These are phyloP conservation scores for Drosophila picticornis DNA, from an alignment of 2,888 invertebrate genomes.

Conservation along the genomic window DNA sequence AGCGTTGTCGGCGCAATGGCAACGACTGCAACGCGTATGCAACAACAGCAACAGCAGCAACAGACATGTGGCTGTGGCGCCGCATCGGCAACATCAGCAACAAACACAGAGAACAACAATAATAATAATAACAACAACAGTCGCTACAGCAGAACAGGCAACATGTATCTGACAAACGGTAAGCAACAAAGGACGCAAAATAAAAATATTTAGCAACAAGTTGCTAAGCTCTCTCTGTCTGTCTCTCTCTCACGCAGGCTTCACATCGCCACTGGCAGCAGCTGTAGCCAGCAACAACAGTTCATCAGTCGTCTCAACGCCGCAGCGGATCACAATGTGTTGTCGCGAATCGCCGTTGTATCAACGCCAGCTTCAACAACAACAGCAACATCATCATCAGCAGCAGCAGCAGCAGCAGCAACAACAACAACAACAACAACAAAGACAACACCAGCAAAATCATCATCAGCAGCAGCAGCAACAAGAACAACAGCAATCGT, in stretches of 20 bases:
- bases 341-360: conserved; percentile 43
- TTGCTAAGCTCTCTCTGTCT: conserved; percentile 33
- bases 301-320: conserved; percentile 65
- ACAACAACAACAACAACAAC: conserved; percentile 30
- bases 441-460: conserved; percentile 43
- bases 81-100: conserved; percentile 44
- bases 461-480: conserved; percentile 40
- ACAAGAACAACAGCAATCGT: conserved; percentile 40
- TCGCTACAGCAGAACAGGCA: conserved; percentile 50
- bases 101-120: conserved; percentile 45
- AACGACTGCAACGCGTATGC: conserved; percentile 53
- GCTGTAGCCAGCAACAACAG: conserved; percentile 77
- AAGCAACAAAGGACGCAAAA: conserved; percentile 27
- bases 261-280: conserved; percentile 81
- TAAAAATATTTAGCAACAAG: conserved; percentile 50
- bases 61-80: conserved; percentile 53
- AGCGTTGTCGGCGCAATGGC: conserved; percentile 62
- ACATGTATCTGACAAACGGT: conserved; percentile 78
- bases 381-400: conserved; percentile 46
- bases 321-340: conserved; percentile 66
- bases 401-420: conserved; percentile 37
- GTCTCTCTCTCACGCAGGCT: conserved; percentile 55
- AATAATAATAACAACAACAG: conserved; percentile 41
- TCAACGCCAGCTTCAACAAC: conserved; percentile 54
- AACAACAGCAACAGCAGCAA: conserved; percentile 55